Evolutionary conservation across 2,888 invertebrate species (phyloP).

Genomic region (Clepsis dumicolana): DNA sequence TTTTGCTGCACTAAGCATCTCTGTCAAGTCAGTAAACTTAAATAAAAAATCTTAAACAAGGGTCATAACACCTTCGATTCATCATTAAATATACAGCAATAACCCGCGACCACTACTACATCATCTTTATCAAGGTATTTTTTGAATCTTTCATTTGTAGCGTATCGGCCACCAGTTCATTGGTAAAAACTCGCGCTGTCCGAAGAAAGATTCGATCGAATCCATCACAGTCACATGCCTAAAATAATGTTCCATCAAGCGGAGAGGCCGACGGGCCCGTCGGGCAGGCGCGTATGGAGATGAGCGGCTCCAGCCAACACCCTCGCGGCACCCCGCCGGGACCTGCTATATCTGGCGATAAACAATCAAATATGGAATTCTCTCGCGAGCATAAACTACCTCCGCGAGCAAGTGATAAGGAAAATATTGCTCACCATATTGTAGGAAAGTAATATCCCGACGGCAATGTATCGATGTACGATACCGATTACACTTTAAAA

Average conservation of each 20-base stretch:
- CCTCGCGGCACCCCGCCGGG: slow-evolving; percentile 66
- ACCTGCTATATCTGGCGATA: slow-evolving; percentile 62
- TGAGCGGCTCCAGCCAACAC: slow-evolving; percentile 67
- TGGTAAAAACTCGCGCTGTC: slow-evolving; percentile 75
- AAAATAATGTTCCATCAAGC: slow-evolving; percentile 77
- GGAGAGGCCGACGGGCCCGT: slow-evolving; percentile 58
- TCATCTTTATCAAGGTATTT: slow-evolving; percentile 64
- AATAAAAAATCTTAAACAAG: slow-evolving; percentile 44
- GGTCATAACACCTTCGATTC: slow-evolving; percentile 67
- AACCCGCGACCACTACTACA: slow-evolving; percentile 72
- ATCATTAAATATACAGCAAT: slow-evolving; percentile 70
- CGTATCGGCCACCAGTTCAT: slow-evolving; percentile 45
- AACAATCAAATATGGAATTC: slow-evolving; percentile 67
- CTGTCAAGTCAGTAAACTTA: slow-evolving; percentile 9
- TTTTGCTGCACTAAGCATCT: background rate
- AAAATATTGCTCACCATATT: slow-evolving; percentile 42
- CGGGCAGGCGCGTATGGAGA: slow-evolving; percentile 65
- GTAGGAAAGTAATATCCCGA: slow-evolving; percentile 47
- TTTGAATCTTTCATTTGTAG: slow-evolving; percentile 43
- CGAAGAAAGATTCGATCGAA: slow-evolving; percentile 75
- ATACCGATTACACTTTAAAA: slow-evolving; percentile 48
- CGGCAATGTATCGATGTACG: slow-evolving; percentile 48
- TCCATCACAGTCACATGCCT: slow-evolving; percentile 83
- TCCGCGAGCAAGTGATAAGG: slow-evolving; percentile 47
- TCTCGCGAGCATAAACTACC: slow-evolving; percentile 53